Conservation (phyloP, 1,140 invertebrate genomes). For the Lordiphosa mommai region DNA sequence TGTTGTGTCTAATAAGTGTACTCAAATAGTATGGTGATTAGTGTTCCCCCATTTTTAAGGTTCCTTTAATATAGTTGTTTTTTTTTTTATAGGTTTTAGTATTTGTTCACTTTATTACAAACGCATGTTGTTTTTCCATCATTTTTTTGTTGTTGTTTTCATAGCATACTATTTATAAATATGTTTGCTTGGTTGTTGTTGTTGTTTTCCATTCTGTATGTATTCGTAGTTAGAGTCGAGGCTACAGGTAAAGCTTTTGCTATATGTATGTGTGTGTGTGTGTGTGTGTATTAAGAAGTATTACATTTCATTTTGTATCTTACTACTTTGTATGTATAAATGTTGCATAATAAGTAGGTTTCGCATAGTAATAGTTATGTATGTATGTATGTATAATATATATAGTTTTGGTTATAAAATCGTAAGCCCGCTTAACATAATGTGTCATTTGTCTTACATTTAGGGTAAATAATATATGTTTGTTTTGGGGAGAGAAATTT, state of each 20-base stretch:
- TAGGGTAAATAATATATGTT: conserved; percentile 28
- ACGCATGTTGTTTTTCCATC: conserved; percentile 18
- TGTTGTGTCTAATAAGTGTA: no score
- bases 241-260: conserved; percentile 43
- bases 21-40: no score
- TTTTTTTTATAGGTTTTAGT: conserved; percentile 26
- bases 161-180: no score
- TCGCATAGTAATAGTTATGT: conserved; percentile 35
- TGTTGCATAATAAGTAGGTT: conserved; percentile 24
- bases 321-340: conserved; percentile 28
- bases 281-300: conserved; percentile 10
- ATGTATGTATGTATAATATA: conserved; percentile 21
- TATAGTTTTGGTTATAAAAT: conserved; percentile 69
- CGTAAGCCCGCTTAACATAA: conserved; percentile 68
- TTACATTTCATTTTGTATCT: conserved; percentile 9
- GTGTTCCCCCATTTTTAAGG: no score
- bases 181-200: conserved; percentile 5
- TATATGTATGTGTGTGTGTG: conserved; percentile 22
- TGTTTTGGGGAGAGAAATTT: conserved; percentile 53
- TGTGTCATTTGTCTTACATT: conserved; percentile 23
- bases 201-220: conserved; percentile 4
- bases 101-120: conserved; percentile 67
- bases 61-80: no score
- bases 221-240: conserved; percentile 17
- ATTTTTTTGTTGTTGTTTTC: conserved; percentile 6